phyloP scores from a whole-genome alignment of 2,113 vertebrate genomes.

The Anoura caudifer region DNA sequence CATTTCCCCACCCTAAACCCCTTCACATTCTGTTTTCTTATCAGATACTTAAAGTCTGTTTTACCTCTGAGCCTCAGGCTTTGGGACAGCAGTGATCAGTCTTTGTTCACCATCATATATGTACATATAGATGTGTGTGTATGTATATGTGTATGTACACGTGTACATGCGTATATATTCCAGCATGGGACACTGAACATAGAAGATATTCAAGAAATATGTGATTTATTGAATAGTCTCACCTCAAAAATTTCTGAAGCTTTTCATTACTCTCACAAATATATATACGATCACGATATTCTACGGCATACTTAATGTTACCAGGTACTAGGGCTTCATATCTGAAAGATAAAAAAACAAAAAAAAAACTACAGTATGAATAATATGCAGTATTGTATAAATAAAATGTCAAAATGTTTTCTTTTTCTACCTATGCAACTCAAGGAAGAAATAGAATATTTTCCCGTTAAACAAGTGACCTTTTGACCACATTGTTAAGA shows the following conservation, averaged over 20 bases:
- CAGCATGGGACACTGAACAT: neutral
- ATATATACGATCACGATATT: slow-evolving; percentile 88
- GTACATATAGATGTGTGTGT: neutral
- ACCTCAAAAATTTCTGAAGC: slow-evolving; percentile 92
- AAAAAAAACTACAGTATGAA: neutral
- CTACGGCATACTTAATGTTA: slow-evolving; percentile 84
- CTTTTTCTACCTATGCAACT: neutral
- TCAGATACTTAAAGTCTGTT: neutral
- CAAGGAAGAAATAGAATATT: neutral
- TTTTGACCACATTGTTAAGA: neutral
- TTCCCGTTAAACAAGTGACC: neutral
- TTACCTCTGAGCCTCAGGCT: neutral
- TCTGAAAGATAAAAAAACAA: slow-evolving; percentile 76
- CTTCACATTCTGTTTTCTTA: neutral
- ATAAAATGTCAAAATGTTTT: neutral
- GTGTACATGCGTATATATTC: neutral
- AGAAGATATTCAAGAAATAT: neutral
- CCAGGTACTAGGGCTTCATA: slow-evolving; percentile 93
- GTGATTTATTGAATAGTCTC: slow-evolving; percentile 39
- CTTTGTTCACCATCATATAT: neutral
- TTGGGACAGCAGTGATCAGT: neutral
- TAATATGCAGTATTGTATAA: neutral
- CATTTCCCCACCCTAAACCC: neutral
- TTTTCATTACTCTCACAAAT: slow-evolving; percentile 90
- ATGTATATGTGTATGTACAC: neutral